Base-by-base conservation (phyloP, 2,888 invertebrate species). In the Trichopria drosophilae region DNA sequence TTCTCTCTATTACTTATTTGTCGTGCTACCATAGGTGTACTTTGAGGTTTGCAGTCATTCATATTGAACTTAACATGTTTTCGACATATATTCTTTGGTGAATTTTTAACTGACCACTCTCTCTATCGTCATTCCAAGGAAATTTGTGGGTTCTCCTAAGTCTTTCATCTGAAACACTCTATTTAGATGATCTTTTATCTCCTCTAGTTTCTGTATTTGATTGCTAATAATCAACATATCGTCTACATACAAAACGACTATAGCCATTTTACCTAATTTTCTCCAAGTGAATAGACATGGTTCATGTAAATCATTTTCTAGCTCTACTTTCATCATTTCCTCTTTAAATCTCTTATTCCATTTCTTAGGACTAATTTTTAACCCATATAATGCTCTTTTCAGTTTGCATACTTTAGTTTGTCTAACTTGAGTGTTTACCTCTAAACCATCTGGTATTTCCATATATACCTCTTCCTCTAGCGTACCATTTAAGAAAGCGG, bases 271-370 rank as follows among this genome's bases (percentile, higher is more conserved):
- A 6, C 35, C 51, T 10, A 51, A 28, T 20, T 41, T 18, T 32
- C 55, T 55, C 53, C 50, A 60, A n/a, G 53, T 55, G 28, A 56
- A 60, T 20, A 60, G 20, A 36, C 59, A 57, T 6, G 57, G 58
- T 3, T 61, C 58, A 36, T 53, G 37, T 29, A 48, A 6, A 22
- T 45, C 46, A 46, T 58, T 57, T 26, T 48, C 46, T 24, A 58
- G 26, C 31, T 52, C 54, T 7, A 59, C 20, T 47, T 53, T 57
- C 22, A 26, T 36, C 41, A 29, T 41, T 44, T 51, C 61, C 18
- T 62, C 56, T 41, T 55, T 28, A 35, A 61, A 58, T 31, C 45
- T 59, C 18, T 53, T 44, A 29, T 59, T 53, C 58, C 61, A 63
- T n/a, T 26, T 24, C 32, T 59, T 59, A 3, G 58, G 47, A 34